phyloP scores from a whole-genome alignment of 2,113 vertebrate species.

The Ardeotis arabs region DNA sequence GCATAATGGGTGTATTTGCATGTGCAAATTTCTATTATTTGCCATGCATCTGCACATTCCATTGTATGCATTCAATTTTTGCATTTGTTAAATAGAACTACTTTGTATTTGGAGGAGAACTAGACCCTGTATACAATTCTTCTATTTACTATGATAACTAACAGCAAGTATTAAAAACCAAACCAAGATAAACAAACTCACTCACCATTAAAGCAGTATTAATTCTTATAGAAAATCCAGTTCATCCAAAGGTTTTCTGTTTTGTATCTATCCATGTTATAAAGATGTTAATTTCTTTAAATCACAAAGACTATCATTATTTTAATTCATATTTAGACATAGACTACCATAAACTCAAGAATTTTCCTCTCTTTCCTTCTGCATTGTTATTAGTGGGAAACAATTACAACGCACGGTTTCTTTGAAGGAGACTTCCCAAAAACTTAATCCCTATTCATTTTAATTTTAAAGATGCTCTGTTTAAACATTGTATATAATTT shows the following conservation, averaged over 20 bases:
- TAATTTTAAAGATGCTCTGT: not conserved
- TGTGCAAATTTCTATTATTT: constrained; percentile 8
- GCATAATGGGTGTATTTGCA: not conserved
- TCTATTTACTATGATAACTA: not conserved
- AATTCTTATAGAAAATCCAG: not conserved
- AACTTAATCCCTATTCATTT: not conserved
- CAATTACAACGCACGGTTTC: not conserved
- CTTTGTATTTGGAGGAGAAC: not conserved
- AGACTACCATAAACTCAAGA: not conserved
- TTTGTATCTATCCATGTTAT: not conserved
- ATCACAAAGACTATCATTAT: not conserved
- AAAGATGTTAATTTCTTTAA: not conserved
- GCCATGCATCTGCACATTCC: not conserved
- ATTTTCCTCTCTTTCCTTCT: not conserved
- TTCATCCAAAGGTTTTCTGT: not conserved
- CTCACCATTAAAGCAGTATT: not conserved
- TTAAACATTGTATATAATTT: not conserved
- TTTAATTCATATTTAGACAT: not conserved
- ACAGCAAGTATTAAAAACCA: not conserved
- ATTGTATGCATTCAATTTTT: not conserved
- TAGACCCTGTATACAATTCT: not conserved
- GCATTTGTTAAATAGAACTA: not conserved
- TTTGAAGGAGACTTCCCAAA: not conserved
- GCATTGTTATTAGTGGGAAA: not conserved
- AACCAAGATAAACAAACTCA: not conserved